Conservation (phyloP, 2,113 vertebrate genomes). For the Gnathonemus longibarbis region DNA sequence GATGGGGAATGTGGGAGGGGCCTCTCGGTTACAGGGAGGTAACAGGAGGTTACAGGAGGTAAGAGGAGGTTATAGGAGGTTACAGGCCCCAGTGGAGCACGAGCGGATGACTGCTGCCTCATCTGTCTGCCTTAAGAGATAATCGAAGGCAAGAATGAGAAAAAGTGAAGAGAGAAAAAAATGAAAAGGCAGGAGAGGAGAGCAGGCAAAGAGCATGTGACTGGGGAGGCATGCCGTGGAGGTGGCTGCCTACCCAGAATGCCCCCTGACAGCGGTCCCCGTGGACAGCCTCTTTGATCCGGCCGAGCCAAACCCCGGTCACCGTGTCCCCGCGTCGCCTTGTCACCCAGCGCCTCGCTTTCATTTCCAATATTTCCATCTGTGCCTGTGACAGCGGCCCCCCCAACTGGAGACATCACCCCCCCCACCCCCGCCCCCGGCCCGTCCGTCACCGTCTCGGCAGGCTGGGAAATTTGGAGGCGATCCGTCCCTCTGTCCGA, state of each 20-base stretch:
- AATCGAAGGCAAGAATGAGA: background rate
- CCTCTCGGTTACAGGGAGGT: background rate
- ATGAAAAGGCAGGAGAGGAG: background rate
- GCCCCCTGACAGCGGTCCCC: background rate
- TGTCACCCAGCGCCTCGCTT: background rate
- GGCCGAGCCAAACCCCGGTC: background rate
- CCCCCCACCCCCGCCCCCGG: background rate
- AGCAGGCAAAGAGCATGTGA: background rate
- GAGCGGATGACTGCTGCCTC: background rate
- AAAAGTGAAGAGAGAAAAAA: background rate
- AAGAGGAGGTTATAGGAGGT: no score
- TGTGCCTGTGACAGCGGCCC: constrained; percentile 18
- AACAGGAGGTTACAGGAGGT: no score
- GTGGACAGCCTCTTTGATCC: background rate
- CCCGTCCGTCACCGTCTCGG: no score
- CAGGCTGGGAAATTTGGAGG: no score
- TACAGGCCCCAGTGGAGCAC: background rate
- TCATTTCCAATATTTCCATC: constrained; percentile 16
- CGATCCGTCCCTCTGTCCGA: no score
- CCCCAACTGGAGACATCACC: background rate
- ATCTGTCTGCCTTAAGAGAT: background rate
- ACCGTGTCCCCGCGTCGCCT: background rate
- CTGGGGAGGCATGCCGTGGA: background rate
- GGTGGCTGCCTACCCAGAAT: background rate
- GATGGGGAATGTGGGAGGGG: background rate